Percentiles rank a stretch among this genome's conserved stretches.
Evolutionary conservation across 2,113 vertebrate species (phyloP).

Genomic region (Corynorhinus townsendii): DNA sequence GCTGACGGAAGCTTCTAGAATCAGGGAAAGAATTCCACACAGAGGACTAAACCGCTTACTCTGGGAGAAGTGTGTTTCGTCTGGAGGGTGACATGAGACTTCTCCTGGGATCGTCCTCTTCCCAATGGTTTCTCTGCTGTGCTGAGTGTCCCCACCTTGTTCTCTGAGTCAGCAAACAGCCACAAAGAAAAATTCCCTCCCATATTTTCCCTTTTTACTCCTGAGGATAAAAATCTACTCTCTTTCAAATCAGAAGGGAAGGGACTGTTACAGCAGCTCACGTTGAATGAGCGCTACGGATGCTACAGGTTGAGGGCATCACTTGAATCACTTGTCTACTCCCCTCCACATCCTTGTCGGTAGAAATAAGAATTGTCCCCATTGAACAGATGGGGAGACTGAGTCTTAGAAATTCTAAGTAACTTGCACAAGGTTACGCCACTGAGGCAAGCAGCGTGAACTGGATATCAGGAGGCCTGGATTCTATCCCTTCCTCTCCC

Average conservation of each 20-base stretch:
- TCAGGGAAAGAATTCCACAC: not conserved
- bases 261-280: not conserved
- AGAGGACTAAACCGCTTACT: not conserved
- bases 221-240: not conserved
- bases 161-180: not conserved
- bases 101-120: not conserved
- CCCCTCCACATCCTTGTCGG: not conserved
- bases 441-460: not conserved
- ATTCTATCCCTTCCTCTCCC: not conserved
- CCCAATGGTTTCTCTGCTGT: not conserved
- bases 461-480: not conserved
- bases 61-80: not conserved
- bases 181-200: not conserved
- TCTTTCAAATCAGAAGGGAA: not conserved
- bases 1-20: slow-evolving; percentile 37
- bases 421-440: not conserved
- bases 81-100: not conserved
- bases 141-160: not conserved
- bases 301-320: not conserved
- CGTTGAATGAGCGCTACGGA: not conserved
- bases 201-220: not conserved
- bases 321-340: not conserved
- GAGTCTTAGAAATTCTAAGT: not conserved
- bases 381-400: not conserved
- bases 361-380: not conserved